Percentiles rank a stretch among this genome's conserved stretches.
phyloP scores from a whole-genome alignment of 2,797 vertebrate species.

The Numenius phaeopus region DNA sequence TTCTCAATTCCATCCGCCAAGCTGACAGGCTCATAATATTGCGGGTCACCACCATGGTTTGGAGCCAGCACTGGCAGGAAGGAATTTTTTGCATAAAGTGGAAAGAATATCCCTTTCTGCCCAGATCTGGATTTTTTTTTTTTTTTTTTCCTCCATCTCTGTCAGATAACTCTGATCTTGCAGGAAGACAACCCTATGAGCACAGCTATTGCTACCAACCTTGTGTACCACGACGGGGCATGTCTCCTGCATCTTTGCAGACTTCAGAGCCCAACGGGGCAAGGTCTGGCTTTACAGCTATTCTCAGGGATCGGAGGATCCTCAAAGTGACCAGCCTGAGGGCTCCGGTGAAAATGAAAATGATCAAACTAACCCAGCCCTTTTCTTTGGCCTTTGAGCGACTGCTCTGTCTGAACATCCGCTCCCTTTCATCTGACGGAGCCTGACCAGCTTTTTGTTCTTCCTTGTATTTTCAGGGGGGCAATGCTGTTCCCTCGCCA shows the following conservation, averaged over 20 bases:
- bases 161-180: not conserved
- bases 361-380: not conserved
- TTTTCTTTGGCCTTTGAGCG: not conserved
- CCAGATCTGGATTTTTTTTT: not conserved
- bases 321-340: not conserved
- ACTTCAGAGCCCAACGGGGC: not conserved
- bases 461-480: not conserved
- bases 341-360: not conserved
- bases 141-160: not conserved
- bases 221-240: fast-evolving
- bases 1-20: not conserved
- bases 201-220: not conserved
- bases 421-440: not conserved
- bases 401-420: not conserved
- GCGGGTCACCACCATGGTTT: not conserved
- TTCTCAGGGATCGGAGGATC: not conserved
- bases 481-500: not conserved
- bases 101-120: not conserved
- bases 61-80: not conserved
- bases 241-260: fast-evolving
- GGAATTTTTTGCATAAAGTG: not conserved
- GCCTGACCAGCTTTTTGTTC: not conserved
- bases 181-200: not conserved
- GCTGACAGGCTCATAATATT: not conserved
- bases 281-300: not conserved